phyloP scores from a whole-genome alignment of 2,888 invertebrate genomes.

The Ophion ellenae region DNA sequence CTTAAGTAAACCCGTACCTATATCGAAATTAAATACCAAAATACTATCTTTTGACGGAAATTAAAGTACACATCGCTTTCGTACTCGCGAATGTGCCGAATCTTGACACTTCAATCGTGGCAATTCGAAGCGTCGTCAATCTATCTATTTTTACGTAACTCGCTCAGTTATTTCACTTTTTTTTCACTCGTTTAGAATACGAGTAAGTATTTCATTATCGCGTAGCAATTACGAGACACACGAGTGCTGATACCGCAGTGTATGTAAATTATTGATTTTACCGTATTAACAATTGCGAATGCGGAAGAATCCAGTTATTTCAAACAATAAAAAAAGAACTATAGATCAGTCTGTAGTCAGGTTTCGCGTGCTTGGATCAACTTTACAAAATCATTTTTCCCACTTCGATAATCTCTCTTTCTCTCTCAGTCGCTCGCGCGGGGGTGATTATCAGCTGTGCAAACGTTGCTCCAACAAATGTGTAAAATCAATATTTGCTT shows the following conservation, averaged over 20 bases:
- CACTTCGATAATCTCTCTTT: slow-evolving; percentile 6
- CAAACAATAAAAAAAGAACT: background rate
- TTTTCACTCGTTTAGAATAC: no score
- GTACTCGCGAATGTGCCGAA: no score
- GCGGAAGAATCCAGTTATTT: background rate
- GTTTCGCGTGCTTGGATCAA: background rate
- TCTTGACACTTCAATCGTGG: no score
- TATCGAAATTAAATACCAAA: no score
- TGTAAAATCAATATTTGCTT: slow-evolving; percentile 76
- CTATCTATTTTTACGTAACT: no score
- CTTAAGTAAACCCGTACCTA: no score
- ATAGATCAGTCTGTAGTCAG: background rate
- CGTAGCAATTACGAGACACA: slow-evolving; percentile 15
- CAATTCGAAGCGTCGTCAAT: no score
- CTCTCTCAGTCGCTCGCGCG: slow-evolving; percentile 11
- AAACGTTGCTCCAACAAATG: slow-evolving; percentile 75
- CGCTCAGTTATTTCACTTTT: no score
- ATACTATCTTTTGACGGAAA: no score
- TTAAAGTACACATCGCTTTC: no score
- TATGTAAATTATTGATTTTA: slow-evolving; percentile 34
- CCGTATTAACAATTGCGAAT: slow-evolving; percentile 1
- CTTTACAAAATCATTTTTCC: slow-evolving; percentile 16
- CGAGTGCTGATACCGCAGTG: slow-evolving; percentile 10
- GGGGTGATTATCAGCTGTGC: slow-evolving; percentile 75
- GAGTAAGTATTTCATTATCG: slow-evolving; percentile 3